Evolutionary conservation across 2,113 vertebrate species (phyloP).

Genomic region (Hymenochirus boettgeri): DNA sequence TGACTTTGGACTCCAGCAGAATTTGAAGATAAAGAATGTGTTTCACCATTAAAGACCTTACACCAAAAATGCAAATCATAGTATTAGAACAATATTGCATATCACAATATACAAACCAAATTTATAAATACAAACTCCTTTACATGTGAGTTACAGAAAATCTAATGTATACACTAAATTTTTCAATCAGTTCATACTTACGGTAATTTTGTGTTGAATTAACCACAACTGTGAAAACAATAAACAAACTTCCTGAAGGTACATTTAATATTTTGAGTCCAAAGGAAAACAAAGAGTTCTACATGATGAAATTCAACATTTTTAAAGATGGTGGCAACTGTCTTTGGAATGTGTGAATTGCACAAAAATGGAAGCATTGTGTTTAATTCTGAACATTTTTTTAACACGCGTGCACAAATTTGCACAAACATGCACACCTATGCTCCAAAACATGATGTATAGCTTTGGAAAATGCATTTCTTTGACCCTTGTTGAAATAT

Average conservation of each 20-base stretch:
- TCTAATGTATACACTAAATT: slow-evolving; percentile 12
- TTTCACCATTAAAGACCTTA: slow-evolving; percentile 56
- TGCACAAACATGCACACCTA: background rate
- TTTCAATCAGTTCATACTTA: slow-evolving; percentile 1
- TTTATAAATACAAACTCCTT: background rate
- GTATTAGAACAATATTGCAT: slow-evolving; percentile 14
- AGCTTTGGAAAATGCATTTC: background rate
- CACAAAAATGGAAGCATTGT: background rate
- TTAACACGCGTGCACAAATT: background rate
- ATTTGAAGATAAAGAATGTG: slow-evolving; percentile 62
- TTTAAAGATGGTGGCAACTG: too few species aligned
- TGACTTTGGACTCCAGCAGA: slow-evolving; percentile 13
- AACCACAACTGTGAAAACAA: too few species aligned
- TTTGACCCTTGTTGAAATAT: background rate
- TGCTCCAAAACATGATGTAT: background rate
- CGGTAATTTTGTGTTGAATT: too few species aligned
- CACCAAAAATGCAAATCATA: slow-evolving; percentile 44
- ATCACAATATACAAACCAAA: background rate
- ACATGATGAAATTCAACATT: too few species aligned
- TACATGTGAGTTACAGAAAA: background rate
- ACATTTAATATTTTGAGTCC: too few species aligned
- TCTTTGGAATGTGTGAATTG: background rate
- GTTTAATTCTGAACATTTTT: too few species aligned
- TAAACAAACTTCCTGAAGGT: too few species aligned
- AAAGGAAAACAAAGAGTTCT: background rate